Base-by-base conservation (phyloP, 2,797 vertebrate species). In the Vultur gryphus region DNA sequence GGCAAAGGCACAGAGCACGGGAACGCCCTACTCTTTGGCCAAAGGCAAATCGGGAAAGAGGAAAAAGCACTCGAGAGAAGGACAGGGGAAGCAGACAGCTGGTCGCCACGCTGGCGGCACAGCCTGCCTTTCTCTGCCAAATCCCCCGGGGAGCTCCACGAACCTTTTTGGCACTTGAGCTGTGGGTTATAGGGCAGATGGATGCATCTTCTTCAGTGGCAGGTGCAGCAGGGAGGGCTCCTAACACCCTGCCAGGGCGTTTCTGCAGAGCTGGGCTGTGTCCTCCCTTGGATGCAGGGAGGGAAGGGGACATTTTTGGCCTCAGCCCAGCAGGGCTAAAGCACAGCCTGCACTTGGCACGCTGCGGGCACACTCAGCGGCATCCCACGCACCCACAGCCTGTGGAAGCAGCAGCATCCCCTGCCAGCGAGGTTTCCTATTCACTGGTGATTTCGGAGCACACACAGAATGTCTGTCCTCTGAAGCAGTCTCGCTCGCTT, bases 341-440 rank as follows among this genome's bases (percentile, higher is more conserved):
- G 49, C 44, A 31, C 73, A 71, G 57, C 41, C 24, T 6, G 20
- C 29, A 5, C 52, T 57, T 51, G 66, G 70, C 81, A 14, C 0
- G 1, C 83, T 19, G 39, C 0, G 1, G 67, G 41, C 49, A 44
- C 0, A 8, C 54, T 82, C 35, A 16, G 48, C 3, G 0, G 13
- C 62, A 41, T 17, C 44, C 35, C 49, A 7, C 3, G 4, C 19
- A 16, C 6, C 26, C 58, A 10, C 49, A 66, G 29, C 46, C 65
- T 18, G 77, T 0, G 3, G 49, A 58, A 58, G 71, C 15, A 2
- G 90, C 88, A 90, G 83, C 64, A 88, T 11, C 11, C 52, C 48
- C 89, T 54, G 58, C 35, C 84, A 41, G 67, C 4, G 4, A 80
- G 59, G 7, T 39, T 41, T 23, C 48, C 39, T 4, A 4, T 35